Evolutionary conservation across 2,888 invertebrate genomes (phyloP), one percentile per base, ranked within the genome.

Genomic region (Koerneria pararmatus): DNA sequence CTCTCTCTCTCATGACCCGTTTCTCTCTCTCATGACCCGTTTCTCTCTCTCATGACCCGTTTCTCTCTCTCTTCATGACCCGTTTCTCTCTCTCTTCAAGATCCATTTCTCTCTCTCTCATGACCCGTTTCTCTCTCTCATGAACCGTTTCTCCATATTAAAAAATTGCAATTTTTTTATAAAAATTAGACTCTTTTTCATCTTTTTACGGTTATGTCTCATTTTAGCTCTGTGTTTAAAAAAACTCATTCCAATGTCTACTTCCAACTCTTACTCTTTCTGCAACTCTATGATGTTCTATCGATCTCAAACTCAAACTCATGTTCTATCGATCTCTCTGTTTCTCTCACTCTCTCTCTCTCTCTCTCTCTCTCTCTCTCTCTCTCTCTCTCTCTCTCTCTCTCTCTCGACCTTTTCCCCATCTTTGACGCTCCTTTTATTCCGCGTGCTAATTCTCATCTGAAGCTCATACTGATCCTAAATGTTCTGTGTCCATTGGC

Each of bases 291-390:
- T 22, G 53, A 22, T 15, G 53, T 22, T 6, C 24, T 15, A 8
- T 15, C 53, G 8, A 6, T 24, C 53, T n/a, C 8, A 22, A n/a
- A 24, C 53, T 22, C 24, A 8, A 51, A 51, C 22, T 51, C n/a
- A 4, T 48, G n/a, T 19, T 59, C 61, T 15, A 49, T 62, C 34
- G 2, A 62, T 62, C 49, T 32, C 34, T 41, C 35, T 29, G 46
- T 57, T 37, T 57, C 29, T 48, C 34, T 49, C 15, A 53, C 35
- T 59, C n/a, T 46, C 62, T 46, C 35, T 31, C 32, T 31, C 15
- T 37, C 6, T 32, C 19, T 41, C 19, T 62, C 62, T 62, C 29
- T 27, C 48, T 24, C 48, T 54, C n/a, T 41, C 64, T 53, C n/a
- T 53, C 37, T 0, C 37, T 11, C 24, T 49, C 35, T 34, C 22